A percentile compares a stretch with the other conserved stretches of the same genome.
Conservation (phyloP, 2,113 vertebrate genomes). For the Strix uralensis region DNA sequence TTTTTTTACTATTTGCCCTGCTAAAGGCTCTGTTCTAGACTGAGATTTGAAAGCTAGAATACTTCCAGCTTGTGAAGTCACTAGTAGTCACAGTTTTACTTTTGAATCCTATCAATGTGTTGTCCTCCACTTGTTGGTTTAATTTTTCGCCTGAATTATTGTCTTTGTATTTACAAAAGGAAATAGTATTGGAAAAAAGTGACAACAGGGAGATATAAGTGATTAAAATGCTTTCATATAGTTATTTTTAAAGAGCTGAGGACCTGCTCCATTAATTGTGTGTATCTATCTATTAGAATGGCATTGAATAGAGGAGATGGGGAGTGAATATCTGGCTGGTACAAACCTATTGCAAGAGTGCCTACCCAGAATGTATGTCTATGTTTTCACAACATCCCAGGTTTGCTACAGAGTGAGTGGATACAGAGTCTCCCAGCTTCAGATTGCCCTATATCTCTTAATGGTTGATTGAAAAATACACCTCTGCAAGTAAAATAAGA, state of each 20-base stretch:
- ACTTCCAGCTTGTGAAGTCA: not conserved
- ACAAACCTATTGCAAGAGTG: not conserved
- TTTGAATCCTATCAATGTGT: not conserved
- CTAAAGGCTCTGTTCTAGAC: not conserved
- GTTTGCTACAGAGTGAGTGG: not conserved
- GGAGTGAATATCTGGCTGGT: not conserved
- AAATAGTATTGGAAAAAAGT: not conserved
- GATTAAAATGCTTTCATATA: not conserved
- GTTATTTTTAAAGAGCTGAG: not conserved
- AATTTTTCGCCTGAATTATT: not conserved
- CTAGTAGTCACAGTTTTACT: not conserved
- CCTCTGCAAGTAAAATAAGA: not conserved
- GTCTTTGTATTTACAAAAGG: not conserved
- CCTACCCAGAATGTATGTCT: not conserved
- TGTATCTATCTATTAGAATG: not conserved
- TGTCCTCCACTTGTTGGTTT: not conserved
- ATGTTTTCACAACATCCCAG: not conserved
- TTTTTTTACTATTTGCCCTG: not conserved
- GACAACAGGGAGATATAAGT: not conserved
- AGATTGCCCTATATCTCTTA: not conserved
- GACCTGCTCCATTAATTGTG: not conserved
- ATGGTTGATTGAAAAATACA: not conserved
- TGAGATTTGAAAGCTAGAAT: not conserved
- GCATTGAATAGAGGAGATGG: not conserved
- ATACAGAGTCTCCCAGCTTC: not conserved